These are phyloP conservation scores for Drosophila siamana DNA, from an alignment of 2,888 invertebrate species.

Conservation along the genomic window DNA sequence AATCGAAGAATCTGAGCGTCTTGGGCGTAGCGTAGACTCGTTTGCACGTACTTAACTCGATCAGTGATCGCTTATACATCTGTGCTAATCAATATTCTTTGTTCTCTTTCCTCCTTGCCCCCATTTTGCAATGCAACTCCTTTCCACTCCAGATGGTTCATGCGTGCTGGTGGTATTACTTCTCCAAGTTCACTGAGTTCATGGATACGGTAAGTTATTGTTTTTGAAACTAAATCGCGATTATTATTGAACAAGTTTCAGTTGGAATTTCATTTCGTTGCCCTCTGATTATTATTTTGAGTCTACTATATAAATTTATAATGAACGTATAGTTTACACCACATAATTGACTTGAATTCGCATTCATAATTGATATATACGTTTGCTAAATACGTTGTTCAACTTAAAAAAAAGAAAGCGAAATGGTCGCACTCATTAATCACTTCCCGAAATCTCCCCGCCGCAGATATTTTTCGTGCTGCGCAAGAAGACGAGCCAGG, in stretches of 20 bases:
- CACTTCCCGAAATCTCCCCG: neutral
- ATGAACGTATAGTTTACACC: no score
- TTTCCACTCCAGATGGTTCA: conserved; percentile 91
- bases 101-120: conserved; percentile 3
- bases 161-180: conserved; percentile 98
- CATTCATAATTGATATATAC: no score
- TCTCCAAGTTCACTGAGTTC: conserved; percentile 98
- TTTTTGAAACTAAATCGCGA: no score
- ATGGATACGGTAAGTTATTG: conserved; percentile 94
- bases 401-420: neutral
- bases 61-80: neutral
- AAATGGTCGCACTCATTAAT: conserved; percentile 19
- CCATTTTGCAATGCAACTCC: neutral
- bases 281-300: neutral
- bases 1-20: neutral
- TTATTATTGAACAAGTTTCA: no score
- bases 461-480: conserved; percentile 96
- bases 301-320: neutral
- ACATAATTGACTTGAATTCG: no score
- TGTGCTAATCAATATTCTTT: conserved; percentile 32
- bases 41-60: conserved; percentile 28
- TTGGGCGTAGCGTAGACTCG: conserved; percentile 37
- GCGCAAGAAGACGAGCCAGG: conserved; percentile 97
- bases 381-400: no score
- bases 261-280: neutral